Evolutionary conservation across 2,888 invertebrate genomes (phyloP).

Genomic region (Luffia ferchaultella): DNA sequence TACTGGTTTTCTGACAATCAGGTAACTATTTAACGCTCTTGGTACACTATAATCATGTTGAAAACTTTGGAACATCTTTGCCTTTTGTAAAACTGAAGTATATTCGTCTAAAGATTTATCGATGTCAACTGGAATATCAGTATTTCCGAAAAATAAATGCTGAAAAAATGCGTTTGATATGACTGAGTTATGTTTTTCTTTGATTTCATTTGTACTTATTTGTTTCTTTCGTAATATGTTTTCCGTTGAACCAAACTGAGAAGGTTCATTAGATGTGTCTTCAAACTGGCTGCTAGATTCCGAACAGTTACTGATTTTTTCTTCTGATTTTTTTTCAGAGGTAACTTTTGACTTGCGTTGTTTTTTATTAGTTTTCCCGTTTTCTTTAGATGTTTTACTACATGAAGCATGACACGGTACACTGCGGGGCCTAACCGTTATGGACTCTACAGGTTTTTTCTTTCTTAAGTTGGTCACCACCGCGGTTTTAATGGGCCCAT

Average conservation of each 20-base stretch:
- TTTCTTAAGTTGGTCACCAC: slow-evolving; percentile 46
- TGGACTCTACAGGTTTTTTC: slow-evolving; percentile 38
- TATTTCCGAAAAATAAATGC: slow-evolving; percentile 70
- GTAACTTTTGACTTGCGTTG: slow-evolving; percentile 24
- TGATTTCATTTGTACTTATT: slow-evolving; percentile 51
- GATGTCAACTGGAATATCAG: slow-evolving; percentile 22
- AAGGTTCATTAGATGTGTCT: slow-evolving; percentile 42
- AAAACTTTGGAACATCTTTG: slow-evolving; percentile 71
- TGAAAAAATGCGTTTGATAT: slow-evolving; percentile 75
- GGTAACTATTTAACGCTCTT: slow-evolving; percentile 71
- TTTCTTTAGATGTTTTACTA: slow-evolving; percentile 39
- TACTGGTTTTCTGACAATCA: slow-evolving; percentile 74
- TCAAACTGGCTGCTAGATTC: slow-evolving; percentile 42
- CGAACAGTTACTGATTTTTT: slow-evolving; percentile 22
- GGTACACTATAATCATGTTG: slow-evolving; percentile 54
- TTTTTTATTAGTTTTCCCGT: slow-evolving; percentile 29
- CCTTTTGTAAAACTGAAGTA: slow-evolving; percentile 73
- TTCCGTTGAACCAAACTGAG: slow-evolving; percentile 35
- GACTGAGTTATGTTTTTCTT: slow-evolving; percentile 65
- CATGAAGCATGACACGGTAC: slow-evolving; percentile 42
- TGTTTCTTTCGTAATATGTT: slow-evolving; percentile 24
- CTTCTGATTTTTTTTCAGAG: slow-evolving; percentile 20
- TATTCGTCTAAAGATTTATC: slow-evolving; percentile 40
- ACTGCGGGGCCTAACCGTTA: slow-evolving; percentile 35
- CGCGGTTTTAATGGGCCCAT: slow-evolving; percentile 40